Evolutionary conservation across 2,888 invertebrate species (phyloP), one percentile per base, ranked within the genome.

Genomic region (Harpalus rufipes): DNA sequence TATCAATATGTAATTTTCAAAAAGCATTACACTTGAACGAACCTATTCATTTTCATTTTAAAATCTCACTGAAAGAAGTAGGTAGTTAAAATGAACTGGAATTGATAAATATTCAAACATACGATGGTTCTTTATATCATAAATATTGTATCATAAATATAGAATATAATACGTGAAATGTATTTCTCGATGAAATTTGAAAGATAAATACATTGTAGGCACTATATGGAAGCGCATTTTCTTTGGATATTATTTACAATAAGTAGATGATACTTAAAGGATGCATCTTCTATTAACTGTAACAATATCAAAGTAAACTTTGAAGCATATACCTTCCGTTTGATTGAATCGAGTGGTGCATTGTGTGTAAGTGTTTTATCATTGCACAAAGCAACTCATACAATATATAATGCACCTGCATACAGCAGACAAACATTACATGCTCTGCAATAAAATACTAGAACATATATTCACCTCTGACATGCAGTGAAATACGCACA

Each of bases 401-500:
- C 32, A 68, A n/a, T 14, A 68, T 39, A 65, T 25, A 65, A 65
- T 65, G 10, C 65, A 65, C 65, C 65, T 65, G 65, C 65, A 65
- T 65, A 68, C 68, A 68, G 14, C 68, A 68, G 14, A 68, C 68
- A 68, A 68, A 68, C 68, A 68, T 68, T 68, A 68, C 14, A 68
- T 39, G 68, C 25, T n/a, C 32, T 68, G 68, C 32, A 68, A 68
- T 68, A 68, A 68, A 68, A 68, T 68, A 68, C 39, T 39, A 32
- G n/a, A n/a, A 39, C 68, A 68, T 68, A 68, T 25, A 68, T 68
- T 68, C 68, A 7, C 68, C 39, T 68, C 14, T 68, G 68, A 39
- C 68, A 39, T 8, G 10, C 32, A 4, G 39, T 39, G 68, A 68
- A 39, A 39, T 39, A 39, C 68, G 14, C 39, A 14, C 39, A 25